Base-by-base conservation (phyloP, 1,140 invertebrate species). In the Lerema accius region DNA sequence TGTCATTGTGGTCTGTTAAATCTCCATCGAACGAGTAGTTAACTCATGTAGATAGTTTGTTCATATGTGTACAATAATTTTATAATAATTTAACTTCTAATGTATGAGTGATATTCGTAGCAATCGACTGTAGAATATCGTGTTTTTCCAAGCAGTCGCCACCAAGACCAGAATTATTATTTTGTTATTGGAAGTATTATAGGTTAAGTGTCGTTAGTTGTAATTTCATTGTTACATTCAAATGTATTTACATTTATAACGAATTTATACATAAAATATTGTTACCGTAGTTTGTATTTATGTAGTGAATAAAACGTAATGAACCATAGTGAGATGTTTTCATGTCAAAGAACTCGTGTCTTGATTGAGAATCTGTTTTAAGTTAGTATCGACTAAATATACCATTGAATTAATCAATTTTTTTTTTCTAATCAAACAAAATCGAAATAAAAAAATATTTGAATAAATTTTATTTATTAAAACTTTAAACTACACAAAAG, bases 381-480 rank as follows among this genome's bases (percentile, higher is more conserved):
- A 43, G 15, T 45, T 63, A 49, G 39, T 51, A 63, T 37, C 26
- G 32, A 51, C 45, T 63, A 23, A 62, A 16, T 50, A 61, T 45
- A 43, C 39, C 23, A 56, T 56, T 45, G 40, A 45, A 56, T 19
- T 14, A 56, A 56, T 26, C 11, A 17, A 40, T 9, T 32, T 55
- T 56, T 56, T 26, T 43, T 32, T 56, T 26, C 14, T 16, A 43
- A 16, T 14, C 19, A 42, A 53, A 65, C 28, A 23, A 19, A 61
- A 32, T 32, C 37, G 40, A 67, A 61, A 67, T 68, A 68, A 74
- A 63, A 70, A 67, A 59, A 73, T 75, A 69, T 68, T 78, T 78
- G 75, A 84, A 82, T 86, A 80, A 80, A 80, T 65, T 88, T 88
- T 86, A 84, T 86, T 89, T 86, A 85, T 78, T 86, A 84, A 85